Base-by-base conservation (phyloP, 2,113 vertebrate species). In the Syrrhaptes paradoxus region DNA sequence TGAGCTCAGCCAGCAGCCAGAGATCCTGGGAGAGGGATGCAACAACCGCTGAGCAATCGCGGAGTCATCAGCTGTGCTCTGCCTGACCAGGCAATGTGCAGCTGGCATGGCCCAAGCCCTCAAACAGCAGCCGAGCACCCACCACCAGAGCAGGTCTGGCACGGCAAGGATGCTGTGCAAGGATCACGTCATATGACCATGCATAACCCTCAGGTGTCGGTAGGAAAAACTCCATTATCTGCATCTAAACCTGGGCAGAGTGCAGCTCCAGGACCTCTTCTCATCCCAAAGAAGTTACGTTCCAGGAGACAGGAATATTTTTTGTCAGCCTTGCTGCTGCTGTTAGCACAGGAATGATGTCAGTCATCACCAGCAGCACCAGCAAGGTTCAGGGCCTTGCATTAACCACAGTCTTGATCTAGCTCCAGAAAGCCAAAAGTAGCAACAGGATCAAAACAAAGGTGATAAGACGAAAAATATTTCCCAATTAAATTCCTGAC, bases 161-260 rank as follows among this genome's bases (percentile, higher is more conserved):
- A 4, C 10, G 3, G 54, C 31, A 36, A 21, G 49, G 61, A 74
- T 13, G 32, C 48, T n/a, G 3, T 2, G 9, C 31, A 75, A 65
- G 86, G 70, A 91, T 7, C 7, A 0, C 2, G 3, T 20, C 7
- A 0, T 17, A 68, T 7, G 6, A 31, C 59, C 6, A 0, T 4
- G 48, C 61, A 58, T 72, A 31, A 0, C 31, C 77, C 55, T 32
- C 71, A 83, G 67, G 49, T 48, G 59, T 58, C 14, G 17, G 49
- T 52, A 89, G 84, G 92, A 94, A 89, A 89, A 95, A 43, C 22
- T 57, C 87, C 32, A 32, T 62, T 90, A 90, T 89, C 46, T 58
- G 76, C 66, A 63, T 57, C 38, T 95, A 88, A 67, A 87, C 70
- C 54, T 54, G 51, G 51, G 63, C 72, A 93, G 19, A 46, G 10